Percentiles rank a stretch among this genome's conserved stretches.
These are phyloP conservation scores for Pangasius djambal DNA, from an alignment of 2,797 vertebrate genomes.

Conservation along the genomic window DNA sequence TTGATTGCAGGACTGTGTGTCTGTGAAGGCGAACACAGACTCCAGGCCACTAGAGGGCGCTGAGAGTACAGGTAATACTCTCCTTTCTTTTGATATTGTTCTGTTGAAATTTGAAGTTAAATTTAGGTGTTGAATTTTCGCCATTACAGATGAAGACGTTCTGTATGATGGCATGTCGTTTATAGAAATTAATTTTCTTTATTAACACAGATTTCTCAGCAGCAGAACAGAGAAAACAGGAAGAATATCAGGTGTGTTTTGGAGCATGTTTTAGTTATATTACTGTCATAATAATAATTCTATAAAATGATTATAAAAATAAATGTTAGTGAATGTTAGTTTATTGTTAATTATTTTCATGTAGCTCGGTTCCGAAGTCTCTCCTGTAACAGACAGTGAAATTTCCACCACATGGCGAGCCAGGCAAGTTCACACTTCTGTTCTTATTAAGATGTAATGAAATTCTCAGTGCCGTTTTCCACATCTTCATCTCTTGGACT, in stretches of 20 bases:
- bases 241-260: neutral
- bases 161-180: neutral
- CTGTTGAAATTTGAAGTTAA: neutral
- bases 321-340: neutral
- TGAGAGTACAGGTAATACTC: constrained; percentile 28
- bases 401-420: neutral
- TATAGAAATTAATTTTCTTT: neutral
- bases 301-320: neutral
- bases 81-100: neutral
- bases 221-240: neutral
- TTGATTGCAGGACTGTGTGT: neutral
- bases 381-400: neutral
- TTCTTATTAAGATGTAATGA: neutral
- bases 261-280: neutral
- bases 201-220: neutral
- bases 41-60: constrained; percentile 13
- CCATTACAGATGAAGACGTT: neutral
- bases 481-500: neutral
- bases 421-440: neutral
- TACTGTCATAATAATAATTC: neutral
- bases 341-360: neutral
- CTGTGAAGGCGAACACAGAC: neutral
- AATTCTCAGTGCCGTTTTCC: neutral
- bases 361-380: neutral
- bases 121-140: neutral